Base-by-base conservation (phyloP, 2,797 vertebrate genomes). In the Spheniscus humboldti region DNA sequence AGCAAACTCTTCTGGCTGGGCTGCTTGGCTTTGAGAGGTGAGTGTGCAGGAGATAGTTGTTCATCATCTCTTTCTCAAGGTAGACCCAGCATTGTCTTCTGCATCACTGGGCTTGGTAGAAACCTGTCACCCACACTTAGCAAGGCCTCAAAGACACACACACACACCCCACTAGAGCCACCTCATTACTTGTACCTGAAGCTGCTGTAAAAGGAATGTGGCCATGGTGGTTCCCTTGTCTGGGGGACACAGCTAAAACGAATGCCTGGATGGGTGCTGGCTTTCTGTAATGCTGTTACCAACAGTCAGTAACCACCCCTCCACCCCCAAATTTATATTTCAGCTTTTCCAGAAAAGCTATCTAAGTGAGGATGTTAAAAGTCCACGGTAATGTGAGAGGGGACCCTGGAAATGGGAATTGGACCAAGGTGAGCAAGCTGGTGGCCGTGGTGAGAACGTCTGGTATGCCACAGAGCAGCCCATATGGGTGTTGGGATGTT, bases 401-500 rank as follows among this genome's bases (percentile, higher is more conserved):
- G 20, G 39, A 33, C 24, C 63, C 28, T 50, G 43, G 62, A 17
- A 53, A 27, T 74, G 37, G 24, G 60, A 45, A 14, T 3, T 3
- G 28, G 45, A 24, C 10, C 23, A 11, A 18, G 28, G n/a, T 13
- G 55, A 68, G n/a, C n/a, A 30, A 53, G 53, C 47, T 68, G 39
- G 52, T 43, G 57, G 9, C 28, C 0, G 1, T 19, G 52, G 19
- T 28, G 62, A 43, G 55, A 28, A 35, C 0, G 1, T 28, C 37
- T 72, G 50, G 11, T 56, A 17, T 30, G 57, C 15, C 50, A 4
- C 41, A 23, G 37, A 20, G 45, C 11, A 22, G 41, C 62, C 62
- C 39, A 6, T 18, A 4, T 43, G 43, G 62, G 23, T 2, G 1
- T 7, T 20, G 20, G n/a, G 48, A 13, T 35, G n/a, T 23, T 13